A percentile compares a stretch with the other conserved stretches of the same genome.
These are phyloP conservation scores for Peromyscus attwateri DNA, from an alignment of 2,797 vertebrate species.

Conservation along the genomic window DNA sequence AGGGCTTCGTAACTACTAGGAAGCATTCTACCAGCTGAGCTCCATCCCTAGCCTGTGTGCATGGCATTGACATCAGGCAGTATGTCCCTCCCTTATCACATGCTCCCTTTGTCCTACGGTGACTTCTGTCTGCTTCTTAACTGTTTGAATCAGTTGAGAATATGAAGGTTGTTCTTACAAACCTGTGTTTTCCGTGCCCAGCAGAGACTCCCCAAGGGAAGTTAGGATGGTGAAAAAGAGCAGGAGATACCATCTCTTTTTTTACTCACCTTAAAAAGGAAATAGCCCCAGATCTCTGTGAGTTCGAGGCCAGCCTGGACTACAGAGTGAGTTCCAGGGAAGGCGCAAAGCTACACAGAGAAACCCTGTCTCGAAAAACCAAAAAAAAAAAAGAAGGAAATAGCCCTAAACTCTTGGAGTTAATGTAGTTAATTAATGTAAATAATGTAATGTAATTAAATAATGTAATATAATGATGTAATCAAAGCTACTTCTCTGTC, in stretches of 20 bases:
- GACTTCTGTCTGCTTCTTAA: not conserved
- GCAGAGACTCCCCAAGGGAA: not conserved
- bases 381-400: too few species aligned
- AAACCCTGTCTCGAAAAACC: too few species aligned
- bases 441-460: not conserved
- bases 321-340: too few species aligned
- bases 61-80: not conserved
- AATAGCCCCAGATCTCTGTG: too few species aligned
- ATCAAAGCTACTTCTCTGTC: not conserved
- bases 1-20: not conserved
- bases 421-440: conserved; percentile 13
- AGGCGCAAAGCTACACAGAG: too few species aligned
- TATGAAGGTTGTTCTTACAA: not conserved
- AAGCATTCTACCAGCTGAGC: not conserved
- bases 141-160: not conserved
- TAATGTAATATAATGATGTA: not conserved
- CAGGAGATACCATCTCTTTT: not conserved
- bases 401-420: conserved; percentile 64
- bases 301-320: too few species aligned
- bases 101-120: not conserved
- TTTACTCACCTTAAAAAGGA: conserved; percentile 26
- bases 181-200: not conserved
- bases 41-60: not conserved
- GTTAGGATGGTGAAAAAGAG: not conserved
- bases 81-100: not conserved